Base-by-base conservation (phyloP, 2,113 vertebrate genomes). In the Epinephelus fuscoguttatus region DNA sequence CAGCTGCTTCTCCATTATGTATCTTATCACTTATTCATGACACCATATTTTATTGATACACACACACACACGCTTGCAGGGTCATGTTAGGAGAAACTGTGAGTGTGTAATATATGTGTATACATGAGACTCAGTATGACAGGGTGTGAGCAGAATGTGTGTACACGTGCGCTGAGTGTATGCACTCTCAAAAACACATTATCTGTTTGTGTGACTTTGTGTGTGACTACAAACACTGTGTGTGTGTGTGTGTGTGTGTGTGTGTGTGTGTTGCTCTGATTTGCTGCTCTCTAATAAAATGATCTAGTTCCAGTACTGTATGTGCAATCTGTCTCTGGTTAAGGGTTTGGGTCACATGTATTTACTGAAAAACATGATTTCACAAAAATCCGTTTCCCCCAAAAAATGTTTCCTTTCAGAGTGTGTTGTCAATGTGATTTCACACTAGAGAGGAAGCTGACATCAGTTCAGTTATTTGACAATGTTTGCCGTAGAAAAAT, bases 41-140 rank as follows among this genome's bases (percentile, higher is more conserved):
- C 53, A 37, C 69, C 60, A 93, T 93, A 60, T 93, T 93, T 94
- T 92, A 95, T 94, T 94, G 85, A 94, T 92, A 37, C 1, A 91
- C 69, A 81, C 64, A 80, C 78, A 56, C 17, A 75, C 56, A 66
- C 27, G 42, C 56, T 84, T 75, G 40, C 70, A 88, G 78, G 88
- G 83, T 89, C 78, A 61, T 57, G 63, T 85, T 73, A 78, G 86
- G 82, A 89, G 53, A 90, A 78, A 55, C 15, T 62, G 77, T 84
- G 81, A 78, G 73, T 64, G 71, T 75, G 62, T 78, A 45, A 77
- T 81, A 70, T 74, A 75, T 82, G 72, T 86, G 81, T 83, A 42
- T 67, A 83, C 52, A 61, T 67, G 56, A 73, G 33, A 68, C 67
- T n/a, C 14, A 52, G 47, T 23, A 70, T 84, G 83, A 70, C 21